Conservation (phyloP, 2,797 vertebrate genomes). For the Sebastes steindachneri region DNA sequence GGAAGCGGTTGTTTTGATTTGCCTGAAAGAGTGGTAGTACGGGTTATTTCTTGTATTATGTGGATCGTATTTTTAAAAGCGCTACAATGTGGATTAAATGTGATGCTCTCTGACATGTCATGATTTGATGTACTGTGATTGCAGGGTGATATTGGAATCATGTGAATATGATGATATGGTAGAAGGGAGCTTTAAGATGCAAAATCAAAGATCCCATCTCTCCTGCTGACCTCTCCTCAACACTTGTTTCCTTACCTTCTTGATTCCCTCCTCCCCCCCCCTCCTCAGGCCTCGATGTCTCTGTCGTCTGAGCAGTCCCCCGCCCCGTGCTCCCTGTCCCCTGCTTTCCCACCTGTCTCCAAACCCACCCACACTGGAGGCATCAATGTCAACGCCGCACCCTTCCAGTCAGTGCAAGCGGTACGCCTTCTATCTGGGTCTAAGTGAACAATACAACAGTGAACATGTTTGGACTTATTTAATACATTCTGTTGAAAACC, state of each 20-base stretch:
- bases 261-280: slow-evolving; percentile 30
- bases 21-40: not conserved
- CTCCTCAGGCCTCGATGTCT: slow-evolving; percentile 89
- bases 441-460: not conserved
- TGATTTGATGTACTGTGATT: not conserved
- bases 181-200: not conserved
- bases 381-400: slow-evolving; percentile 99
- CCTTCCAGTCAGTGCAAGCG: slow-evolving; percentile 99
- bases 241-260: slow-evolving; percentile 49
- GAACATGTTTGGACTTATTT: not conserved
- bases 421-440: slow-evolving; percentile 78
- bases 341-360: slow-evolving; percentile 95
- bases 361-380: slow-evolving; percentile 96
- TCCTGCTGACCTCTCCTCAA: slow-evolving; percentile 19
- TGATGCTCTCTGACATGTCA: not conserved
- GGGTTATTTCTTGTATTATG: not conserved
- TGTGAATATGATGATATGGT: not conserved
- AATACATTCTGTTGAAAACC: not conserved
- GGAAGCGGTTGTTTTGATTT: not conserved
- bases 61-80: not conserved
- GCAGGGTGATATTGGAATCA: not conserved
- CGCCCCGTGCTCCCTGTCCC: slow-evolving; percentile 89
- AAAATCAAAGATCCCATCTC: slow-evolving; percentile 5
- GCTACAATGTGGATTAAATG: not conserved
- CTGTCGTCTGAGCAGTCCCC: slow-evolving; percentile 91